These are phyloP conservation scores for Monochamus saltuarius DNA, from an alignment of 1,140 invertebrate species.

Conservation along the genomic window DNA sequence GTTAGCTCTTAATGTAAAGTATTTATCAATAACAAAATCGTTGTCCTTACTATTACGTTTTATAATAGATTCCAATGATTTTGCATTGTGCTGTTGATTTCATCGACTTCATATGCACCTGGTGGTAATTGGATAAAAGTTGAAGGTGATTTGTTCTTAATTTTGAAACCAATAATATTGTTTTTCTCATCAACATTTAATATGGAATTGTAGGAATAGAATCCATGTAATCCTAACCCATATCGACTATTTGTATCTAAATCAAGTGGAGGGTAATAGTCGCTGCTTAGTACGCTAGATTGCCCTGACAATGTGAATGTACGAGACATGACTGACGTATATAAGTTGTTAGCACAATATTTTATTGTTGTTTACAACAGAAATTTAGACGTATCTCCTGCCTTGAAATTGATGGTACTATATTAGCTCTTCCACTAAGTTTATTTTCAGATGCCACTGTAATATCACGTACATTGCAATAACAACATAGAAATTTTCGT, in stretches of 20 bases:
- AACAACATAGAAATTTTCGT: background rate
- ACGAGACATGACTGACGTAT: constrained; percentile 16
- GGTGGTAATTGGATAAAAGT: background rate
- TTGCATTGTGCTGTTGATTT: too few species aligned
- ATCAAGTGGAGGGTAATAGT: constrained; percentile 16
- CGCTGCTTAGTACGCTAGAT: background rate
- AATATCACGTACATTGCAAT: background rate
- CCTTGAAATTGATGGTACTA: too few species aligned
- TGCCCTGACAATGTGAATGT: constrained; percentile 17
- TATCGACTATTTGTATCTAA: constrained; percentile 18
- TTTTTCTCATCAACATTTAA: constrained; percentile 19
- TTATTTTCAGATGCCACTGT: background rate
- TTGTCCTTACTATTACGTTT: background rate
- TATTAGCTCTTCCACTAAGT: too few species aligned
- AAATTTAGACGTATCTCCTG: too few species aligned
- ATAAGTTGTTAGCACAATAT: too few species aligned
- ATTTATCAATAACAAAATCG: background rate
- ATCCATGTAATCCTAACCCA: too few species aligned
- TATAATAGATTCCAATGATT: too few species aligned
- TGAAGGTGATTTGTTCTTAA: background rate
- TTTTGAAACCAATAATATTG: constrained; percentile 2
- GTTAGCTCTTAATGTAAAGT: constrained; percentile 17
- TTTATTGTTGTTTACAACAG: too few species aligned
- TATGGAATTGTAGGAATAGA: constrained; percentile 23
- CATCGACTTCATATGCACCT: constrained; percentile 18